phyloP scores from a whole-genome alignment of 2,888 invertebrate genomes.

The Hypena proboscidalis region DNA sequence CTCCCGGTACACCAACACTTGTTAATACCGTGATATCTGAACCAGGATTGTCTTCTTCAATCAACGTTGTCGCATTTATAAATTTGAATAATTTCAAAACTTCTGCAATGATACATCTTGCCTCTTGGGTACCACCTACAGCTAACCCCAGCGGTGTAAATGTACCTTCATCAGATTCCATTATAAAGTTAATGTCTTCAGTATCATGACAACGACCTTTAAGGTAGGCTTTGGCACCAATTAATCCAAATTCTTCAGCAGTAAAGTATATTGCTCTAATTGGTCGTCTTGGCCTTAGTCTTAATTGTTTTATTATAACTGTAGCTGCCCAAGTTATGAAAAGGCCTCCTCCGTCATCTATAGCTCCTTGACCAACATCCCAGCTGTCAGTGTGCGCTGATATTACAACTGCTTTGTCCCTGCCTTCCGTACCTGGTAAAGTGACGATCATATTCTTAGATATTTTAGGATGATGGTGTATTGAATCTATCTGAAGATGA shows the following conservation, averaged over 20 bases:
- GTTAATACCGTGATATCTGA: conserved; percentile 89
- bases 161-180: conserved; percentile 94
- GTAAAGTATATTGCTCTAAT: conserved; percentile 92
- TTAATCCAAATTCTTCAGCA: conserved; percentile 89
- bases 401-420: conserved; percentile 87
- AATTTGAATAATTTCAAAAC: conserved; percentile 87
- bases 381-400: conserved; percentile 95
- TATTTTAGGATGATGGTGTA: conserved; percentile 73
- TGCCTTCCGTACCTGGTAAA: conserved; percentile 80
- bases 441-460: conserved; percentile 92
- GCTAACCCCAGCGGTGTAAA: conserved; percentile 89
- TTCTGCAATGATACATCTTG: conserved; percentile 88
- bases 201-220: conserved; percentile 82
- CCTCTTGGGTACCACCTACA: conserved; percentile 86
- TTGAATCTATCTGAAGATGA: conserved; percentile 88
- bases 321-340: conserved; percentile 92
- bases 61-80: conserved; percentile 88
- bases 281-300: conserved; percentile 88
- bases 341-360: conserved; percentile 94
- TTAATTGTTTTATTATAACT: conserved; percentile 87
- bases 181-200: conserved; percentile 88
- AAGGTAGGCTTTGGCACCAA: conserved; percentile 88
- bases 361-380: conserved; percentile 94
- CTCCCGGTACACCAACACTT: conserved; percentile 88
- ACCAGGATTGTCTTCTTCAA: conserved; percentile 84